Base-by-base conservation (phyloP, 2,888 invertebrate genomes). In the Axea sp. region DNA sequence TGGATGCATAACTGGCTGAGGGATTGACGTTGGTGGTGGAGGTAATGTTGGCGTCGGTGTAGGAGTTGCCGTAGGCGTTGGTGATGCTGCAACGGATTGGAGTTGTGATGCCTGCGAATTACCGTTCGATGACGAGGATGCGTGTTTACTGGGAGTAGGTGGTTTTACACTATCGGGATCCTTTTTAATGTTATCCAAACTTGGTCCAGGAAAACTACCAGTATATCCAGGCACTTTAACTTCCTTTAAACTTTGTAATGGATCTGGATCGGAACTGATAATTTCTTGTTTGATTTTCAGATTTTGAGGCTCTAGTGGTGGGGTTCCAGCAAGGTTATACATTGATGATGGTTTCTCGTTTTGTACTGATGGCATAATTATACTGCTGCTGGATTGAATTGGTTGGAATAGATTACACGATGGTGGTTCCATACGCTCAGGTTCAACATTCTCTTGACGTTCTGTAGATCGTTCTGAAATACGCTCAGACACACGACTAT, bases 201-300 rank as follows among this genome's bases (percentile, higher is more conserved):
- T 90, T 9, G 93, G 92, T 3, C 93, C 93, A 37, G 91, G 89
- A 82, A 92, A 91, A 45, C 90, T 90, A 35, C 91, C 90, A 65
- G 92, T 91, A 82, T 92, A 92, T 24, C 93, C 93, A 28, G 93
- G 93, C 4, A 94, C 93, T 89, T 94, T 94, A 0, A 94, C 94
- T 85, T 94, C 94, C 83, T 94, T 93, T 4, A 94, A 88, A 77
- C 93, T 93, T 82, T 94, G 94, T 75, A 94, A 84, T 1, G 94
- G 94, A 89, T 94, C 94, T 15, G 91, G 87, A 53, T 89, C 88
- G 62, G 88, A 87, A 67, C 88, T 87, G 39, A 91, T 89, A 51
- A 91, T 89, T 85, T 93, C 93, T 80, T 93, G 92, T 81, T 93
- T 93, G 22, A 93, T 92, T 83, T 93, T 93, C 57, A 93, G 88